Base-by-base conservation (phyloP, 2,888 invertebrate genomes). In the Volucella bombylans region DNA sequence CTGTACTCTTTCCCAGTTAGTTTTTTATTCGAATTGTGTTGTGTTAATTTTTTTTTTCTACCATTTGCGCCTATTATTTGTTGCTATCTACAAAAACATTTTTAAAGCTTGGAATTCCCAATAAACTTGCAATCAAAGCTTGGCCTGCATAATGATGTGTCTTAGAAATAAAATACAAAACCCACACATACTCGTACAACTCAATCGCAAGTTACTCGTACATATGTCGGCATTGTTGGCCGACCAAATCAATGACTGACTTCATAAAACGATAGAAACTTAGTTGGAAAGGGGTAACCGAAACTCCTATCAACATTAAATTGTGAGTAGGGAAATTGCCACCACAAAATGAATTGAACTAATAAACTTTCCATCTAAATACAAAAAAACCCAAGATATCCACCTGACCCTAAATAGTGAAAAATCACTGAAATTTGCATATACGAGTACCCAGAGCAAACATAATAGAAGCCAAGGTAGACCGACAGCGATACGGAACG, bases 51-150 rank as follows among this genome's bases (percentile, higher is more conserved):
- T 41, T 59, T 18, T 8, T 1, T 0, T 43, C 2, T 41, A 47
- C 61, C 10, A 23, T 45, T 43, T 43, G 9, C 43, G 54, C 43
- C 55, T 23, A 14, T 52, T n/a, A 50, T 11, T 8, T 50, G 41
- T 18, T 12, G 38, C 41, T 59, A 47, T 57, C 47, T 69, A 38
- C 23, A 14, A 0, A 6, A 71, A 12, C 49, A 59, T 47, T 43
- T 31, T 18, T 15, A 47, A 81, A 69, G 76, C 47, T 82, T 39
- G 76, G 81, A 59, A 76, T 76, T 81, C 65, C 74, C 74, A 57
- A 38, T 47, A 55, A 1, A 10, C 10, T 55, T 61, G 47, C 67
- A 61, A 54, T 41, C 57, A 69, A 74, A 80, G 68, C 73, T 68
- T 62, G 55, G 18, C 41, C 61, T 49, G 50, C 59, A 65, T 64